Conservation (phyloP, 1,140 invertebrate species). For the Pachyrhynchus sulphureomaculatus region DNA sequence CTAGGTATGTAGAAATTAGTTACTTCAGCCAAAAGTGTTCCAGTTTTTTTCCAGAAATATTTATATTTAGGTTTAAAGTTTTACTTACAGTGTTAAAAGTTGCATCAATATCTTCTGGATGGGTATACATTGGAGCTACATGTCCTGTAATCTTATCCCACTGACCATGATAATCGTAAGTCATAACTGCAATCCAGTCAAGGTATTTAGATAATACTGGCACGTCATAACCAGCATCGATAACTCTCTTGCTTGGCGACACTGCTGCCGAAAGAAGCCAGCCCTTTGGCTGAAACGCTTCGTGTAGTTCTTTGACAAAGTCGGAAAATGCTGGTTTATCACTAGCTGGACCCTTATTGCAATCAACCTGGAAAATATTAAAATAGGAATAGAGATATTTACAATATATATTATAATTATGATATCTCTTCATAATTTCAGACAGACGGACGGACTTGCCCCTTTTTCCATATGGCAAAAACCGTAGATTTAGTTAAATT, state of each 20-base stretch:
- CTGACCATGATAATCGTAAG: constrained; percentile 87
- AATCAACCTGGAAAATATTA: constrained; percentile 53
- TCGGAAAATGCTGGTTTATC: constrained; percentile 59
- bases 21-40: no score
- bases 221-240: constrained; percentile 70
- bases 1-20: no score
- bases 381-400: no score
- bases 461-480: no score
- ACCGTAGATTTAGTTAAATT: no score
- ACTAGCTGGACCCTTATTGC: constrained; percentile 57
- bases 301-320: constrained; percentile 58
- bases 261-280: constrained; percentile 60
- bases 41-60: no score
- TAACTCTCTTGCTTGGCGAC: constrained; percentile 58
- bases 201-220: constrained; percentile 68
- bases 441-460: no score
- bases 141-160: constrained; percentile 91
- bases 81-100: constrained; percentile 75
- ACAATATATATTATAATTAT: no score
- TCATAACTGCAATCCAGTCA: constrained; percentile 89
- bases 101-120: constrained; percentile 69
- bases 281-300: constrained; percentile 56
- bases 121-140: constrained; percentile 76
- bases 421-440: no score
- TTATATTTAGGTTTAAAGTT: no score